Evolutionary conservation across 2,888 invertebrate species (phyloP).

Genomic region (Mayetiola destructor): DNA sequence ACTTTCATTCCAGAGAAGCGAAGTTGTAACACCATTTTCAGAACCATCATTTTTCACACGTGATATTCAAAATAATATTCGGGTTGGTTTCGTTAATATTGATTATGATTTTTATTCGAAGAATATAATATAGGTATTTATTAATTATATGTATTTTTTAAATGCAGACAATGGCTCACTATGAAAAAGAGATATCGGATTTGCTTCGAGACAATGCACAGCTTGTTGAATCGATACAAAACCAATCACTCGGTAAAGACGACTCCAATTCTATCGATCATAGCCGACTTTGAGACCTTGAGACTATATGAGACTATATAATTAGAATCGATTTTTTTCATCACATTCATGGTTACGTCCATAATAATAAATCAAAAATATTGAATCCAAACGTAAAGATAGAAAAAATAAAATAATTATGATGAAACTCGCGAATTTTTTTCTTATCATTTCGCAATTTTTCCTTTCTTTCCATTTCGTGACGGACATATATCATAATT

Average conservation of each 20-base stretch:
- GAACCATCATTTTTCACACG: constrained; percentile 13
- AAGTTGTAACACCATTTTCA: constrained; percentile 3
- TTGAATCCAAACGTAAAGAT: no score
- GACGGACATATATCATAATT: constrained; percentile 71
- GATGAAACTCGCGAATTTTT: no score
- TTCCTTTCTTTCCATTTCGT: not conserved
- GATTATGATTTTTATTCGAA: not conserved
- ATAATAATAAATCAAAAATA: no score
- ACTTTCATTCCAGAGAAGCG: not conserved
- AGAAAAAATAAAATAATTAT: no score
- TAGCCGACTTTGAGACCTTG: constrained; percentile 18
- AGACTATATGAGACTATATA: no score
- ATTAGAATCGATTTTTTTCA: no score
- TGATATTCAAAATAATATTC: constrained; percentile 1
- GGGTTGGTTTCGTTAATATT: not conserved
- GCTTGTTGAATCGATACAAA: constrained; percentile 23
- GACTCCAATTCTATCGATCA: constrained; percentile 17
- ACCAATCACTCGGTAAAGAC: constrained; percentile 15
- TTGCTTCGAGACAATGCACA: constrained; percentile 30
- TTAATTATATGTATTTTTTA: constrained; percentile 18
- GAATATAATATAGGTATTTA: not conserved
- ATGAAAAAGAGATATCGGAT: constrained; percentile 28
- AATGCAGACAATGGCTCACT: constrained; percentile 29
- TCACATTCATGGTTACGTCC: no score
- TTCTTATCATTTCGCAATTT: no score